Percentiles rank a stretch among this genome's conserved stretches.
Conservation (phyloP, 2,797 vertebrate genomes). For the Myotis vivesi region DNA sequence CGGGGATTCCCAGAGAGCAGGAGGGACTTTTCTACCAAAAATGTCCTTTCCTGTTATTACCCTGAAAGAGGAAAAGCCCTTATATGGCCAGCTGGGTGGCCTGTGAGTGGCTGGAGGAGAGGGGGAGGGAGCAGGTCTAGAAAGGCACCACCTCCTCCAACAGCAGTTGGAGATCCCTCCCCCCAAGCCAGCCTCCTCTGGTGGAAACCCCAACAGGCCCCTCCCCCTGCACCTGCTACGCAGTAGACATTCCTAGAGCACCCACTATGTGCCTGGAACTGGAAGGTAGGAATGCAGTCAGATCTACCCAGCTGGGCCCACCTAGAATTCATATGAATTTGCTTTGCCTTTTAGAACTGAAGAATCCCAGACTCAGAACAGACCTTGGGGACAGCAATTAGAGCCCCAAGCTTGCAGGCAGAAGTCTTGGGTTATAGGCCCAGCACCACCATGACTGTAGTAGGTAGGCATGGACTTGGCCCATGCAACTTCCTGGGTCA, state of each 20-base stretch:
- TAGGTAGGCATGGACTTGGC: neutral
- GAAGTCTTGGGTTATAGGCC: neutral
- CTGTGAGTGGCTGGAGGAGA: slow-evolving; percentile 9
- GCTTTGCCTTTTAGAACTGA: slow-evolving; percentile 21
- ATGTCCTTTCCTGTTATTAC: slow-evolving; percentile 68
- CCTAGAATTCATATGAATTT: neutral
- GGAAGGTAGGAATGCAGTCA: neutral
- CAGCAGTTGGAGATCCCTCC: neutral
- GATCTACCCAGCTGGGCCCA: neutral
- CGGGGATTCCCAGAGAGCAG: slow-evolving; percentile 73
- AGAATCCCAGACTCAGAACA: slow-evolving; percentile 21
- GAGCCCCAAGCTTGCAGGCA: neutral
- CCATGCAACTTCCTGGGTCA: neutral
- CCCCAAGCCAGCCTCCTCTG: neutral
- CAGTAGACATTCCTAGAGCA: neutral
- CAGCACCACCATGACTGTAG: neutral
- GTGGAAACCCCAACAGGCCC: neutral
- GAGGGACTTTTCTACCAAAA: slow-evolving; percentile 74
- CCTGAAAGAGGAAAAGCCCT: slow-evolving; percentile 68
- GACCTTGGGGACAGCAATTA: neutral
- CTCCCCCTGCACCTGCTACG: neutral
- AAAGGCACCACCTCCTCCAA: slow-evolving; percentile 43
- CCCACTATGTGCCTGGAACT: neutral
- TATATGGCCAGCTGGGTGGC: slow-evolving; percentile 32
- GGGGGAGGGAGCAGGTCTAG: neutral